These are phyloP conservation scores for Conomelus anceps DNA, from an alignment of 2,888 invertebrate species.

Conservation along the genomic window DNA sequence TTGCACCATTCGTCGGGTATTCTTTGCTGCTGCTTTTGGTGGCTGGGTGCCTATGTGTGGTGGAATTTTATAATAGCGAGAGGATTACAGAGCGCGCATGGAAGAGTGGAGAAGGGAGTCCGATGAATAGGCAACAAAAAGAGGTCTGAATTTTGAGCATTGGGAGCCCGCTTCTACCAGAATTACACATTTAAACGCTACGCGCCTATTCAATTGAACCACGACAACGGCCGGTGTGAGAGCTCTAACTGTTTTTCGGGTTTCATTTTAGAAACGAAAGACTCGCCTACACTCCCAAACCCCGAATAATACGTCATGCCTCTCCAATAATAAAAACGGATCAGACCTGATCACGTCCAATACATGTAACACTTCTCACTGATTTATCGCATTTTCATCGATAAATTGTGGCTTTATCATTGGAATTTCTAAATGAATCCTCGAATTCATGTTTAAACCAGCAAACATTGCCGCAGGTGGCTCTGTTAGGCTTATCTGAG, in stretches of 20 bases:
- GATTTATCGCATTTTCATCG: not conserved
- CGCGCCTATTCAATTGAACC: not conserved
- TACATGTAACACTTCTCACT: too few relatives aligned
- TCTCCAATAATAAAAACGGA: not conserved
- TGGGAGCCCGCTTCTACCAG: not conserved
- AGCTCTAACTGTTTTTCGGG: not conserved
- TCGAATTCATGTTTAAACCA: not conserved
- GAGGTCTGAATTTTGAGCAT: not conserved
- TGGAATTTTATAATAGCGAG: not conserved
- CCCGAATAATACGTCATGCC: not conserved
- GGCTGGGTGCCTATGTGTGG: not conserved
- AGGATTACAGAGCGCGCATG: not conserved
- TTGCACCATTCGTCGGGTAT: not conserved
- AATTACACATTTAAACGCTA: not conserved
- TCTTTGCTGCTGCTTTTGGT: not conserved
- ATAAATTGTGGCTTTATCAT: not conserved
- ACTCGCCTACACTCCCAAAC: not conserved
- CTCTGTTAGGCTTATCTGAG: not conserved
- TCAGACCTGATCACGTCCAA: not conserved
- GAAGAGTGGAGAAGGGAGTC: not conserved
- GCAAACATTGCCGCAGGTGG: not conserved
- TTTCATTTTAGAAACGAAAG: not conserved
- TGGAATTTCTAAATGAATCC: not conserved
- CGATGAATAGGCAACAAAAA: not conserved
- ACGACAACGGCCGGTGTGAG: too few relatives aligned